A percentile compares a stretch with the other conserved stretches of the same genome.
Conservation (phyloP, 1,140 invertebrate genomes). For the Manduca sexta region DNA sequence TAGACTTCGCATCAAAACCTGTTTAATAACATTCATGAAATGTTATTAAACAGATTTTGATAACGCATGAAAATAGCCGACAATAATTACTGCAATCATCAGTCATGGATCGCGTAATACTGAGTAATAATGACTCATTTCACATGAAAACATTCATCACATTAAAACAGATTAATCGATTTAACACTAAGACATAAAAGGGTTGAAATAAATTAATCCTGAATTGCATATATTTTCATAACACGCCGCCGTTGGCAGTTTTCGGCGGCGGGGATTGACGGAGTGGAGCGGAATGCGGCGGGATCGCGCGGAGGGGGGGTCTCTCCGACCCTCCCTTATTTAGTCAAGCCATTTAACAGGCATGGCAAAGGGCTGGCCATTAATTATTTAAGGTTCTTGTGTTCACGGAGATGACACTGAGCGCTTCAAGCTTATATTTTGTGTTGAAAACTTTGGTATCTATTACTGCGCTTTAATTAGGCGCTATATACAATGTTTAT, state of each 20-base stretch:
- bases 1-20: too few relatives aligned
- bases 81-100: too few relatives aligned
- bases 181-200: too few relatives aligned
- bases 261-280: slow-evolving; percentile 28
- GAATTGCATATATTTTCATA: too few relatives aligned
- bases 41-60: too few relatives aligned
- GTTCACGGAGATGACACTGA: slow-evolving; percentile 52
- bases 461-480: too few relatives aligned
- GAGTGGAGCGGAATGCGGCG: slow-evolving; percentile 16
- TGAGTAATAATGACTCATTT: not conserved
- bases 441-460: too few relatives aligned
- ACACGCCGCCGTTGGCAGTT: slow-evolving; percentile 28
- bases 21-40: too few relatives aligned
- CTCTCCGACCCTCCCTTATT: slow-evolving; percentile 48
- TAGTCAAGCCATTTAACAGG: slow-evolving; percentile 62
- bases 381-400: slow-evolving; percentile 55
- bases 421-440: slow-evolving; percentile 42
- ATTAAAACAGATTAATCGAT: not conserved
- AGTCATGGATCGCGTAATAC: too few relatives aligned
- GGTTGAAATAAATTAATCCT: not conserved
- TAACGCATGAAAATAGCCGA: too few relatives aligned
- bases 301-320: slow-evolving; percentile 14
- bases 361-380: slow-evolving; percentile 59
- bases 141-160: not conserved
- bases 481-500: too few relatives aligned